Conservation (phyloP, 2,797 vertebrate genomes). For the Carduelis carduelis region DNA sequence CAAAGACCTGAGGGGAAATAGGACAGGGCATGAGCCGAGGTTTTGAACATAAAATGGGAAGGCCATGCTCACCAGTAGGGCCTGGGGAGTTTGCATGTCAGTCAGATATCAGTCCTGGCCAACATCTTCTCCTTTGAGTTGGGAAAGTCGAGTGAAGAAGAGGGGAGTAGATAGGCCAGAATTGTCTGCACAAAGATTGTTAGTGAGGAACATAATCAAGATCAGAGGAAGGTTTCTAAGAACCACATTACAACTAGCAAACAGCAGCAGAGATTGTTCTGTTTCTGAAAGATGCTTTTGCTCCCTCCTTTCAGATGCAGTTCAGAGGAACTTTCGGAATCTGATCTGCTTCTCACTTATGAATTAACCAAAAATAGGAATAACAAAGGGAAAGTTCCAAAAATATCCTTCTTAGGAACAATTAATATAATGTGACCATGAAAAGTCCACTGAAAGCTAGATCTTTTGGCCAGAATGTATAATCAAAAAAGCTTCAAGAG, state of each 20-base stretch:
- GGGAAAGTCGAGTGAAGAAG: not conserved
- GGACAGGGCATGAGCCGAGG: not conserved
- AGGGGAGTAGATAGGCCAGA: not conserved
- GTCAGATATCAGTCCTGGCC: fast-evolving
- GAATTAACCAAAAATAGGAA: not conserved
- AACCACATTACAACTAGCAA: not conserved
- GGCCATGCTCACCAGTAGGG: not conserved
- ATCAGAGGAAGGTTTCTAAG: not conserved
- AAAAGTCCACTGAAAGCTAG: not conserved
- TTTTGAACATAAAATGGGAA: not conserved
- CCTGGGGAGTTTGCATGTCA: not conserved
- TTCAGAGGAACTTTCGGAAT: not conserved
- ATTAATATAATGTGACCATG: not conserved
- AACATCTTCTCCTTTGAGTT: fast-evolving
- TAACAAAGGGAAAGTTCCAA: not conserved
- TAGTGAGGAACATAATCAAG: not conserved
- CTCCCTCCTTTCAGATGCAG: not conserved
- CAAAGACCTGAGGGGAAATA: not conserved
- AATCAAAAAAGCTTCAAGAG: not conserved
- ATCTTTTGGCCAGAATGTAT: not conserved
- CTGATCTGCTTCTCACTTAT: not conserved
- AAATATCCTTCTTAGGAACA: not conserved
- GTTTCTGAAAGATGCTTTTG: not conserved
- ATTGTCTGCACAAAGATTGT: not conserved
- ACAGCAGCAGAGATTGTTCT: not conserved